A percentile compares a stretch with the other conserved stretches of the same genome.
phyloP scores from a whole-genome alignment of 2,888 invertebrate species.

The Mimachlamys varia region DNA sequence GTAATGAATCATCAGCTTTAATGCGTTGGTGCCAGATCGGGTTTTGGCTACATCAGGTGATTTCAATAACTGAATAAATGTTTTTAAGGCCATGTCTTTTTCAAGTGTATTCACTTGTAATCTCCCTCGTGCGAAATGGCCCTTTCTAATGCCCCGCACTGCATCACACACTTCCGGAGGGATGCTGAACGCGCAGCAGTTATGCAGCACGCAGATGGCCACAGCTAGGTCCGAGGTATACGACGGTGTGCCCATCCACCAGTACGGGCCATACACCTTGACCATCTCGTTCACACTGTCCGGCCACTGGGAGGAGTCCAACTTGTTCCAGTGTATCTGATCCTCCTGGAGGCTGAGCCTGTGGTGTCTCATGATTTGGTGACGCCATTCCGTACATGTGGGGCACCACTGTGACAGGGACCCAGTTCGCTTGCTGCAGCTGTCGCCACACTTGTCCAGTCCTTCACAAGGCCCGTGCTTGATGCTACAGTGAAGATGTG shows the following conservation, averaged over 20 bases:
- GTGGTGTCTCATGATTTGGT: not conserved
- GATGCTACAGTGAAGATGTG: not conserved
- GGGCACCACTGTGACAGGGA: not conserved
- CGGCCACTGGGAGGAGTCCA: not conserved
- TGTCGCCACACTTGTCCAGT: not conserved
- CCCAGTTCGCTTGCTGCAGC: not conserved
- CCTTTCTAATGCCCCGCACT: not conserved
- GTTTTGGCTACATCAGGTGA: not conserved
- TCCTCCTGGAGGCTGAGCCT: not conserved
- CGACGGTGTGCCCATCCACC: not conserved
- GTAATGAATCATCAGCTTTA: not conserved
- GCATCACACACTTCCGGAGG: not conserved
- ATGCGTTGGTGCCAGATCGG: not conserved
- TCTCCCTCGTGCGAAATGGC: not conserved
- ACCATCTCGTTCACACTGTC: not conserved
- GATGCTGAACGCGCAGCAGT: not conserved
- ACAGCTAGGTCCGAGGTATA: slow-evolving; percentile 2
- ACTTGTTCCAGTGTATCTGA: not conserved
- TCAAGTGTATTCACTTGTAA: not conserved
- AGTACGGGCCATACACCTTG: not conserved
- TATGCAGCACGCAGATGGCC: not conserved
- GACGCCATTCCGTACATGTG: not conserved
- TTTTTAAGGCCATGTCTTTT: not conserved
- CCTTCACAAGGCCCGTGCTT: not conserved
- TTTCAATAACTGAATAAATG: not conserved